Evolutionary conservation across 2,888 invertebrate species (phyloP).

Genomic region (Rhabditoides inermis): DNA sequence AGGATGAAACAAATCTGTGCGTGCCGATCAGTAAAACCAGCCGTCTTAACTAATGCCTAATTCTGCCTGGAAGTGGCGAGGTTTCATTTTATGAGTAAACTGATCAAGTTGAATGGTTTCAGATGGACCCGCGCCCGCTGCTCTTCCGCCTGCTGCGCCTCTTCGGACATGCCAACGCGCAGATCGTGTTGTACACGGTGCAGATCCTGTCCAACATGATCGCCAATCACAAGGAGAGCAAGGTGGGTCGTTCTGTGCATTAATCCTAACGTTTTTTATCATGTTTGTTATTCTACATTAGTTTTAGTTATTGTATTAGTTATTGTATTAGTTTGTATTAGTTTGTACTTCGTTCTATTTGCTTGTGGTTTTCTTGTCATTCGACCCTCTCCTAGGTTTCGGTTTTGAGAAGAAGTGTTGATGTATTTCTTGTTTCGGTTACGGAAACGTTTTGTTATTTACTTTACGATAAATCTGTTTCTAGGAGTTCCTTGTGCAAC

Average conservation of each 20-base stretch:
- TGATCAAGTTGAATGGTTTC: not conserved
- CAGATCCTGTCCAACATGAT: constrained; percentile 40
- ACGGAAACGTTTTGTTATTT: not conserved
- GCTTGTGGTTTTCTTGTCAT: too few species aligned
- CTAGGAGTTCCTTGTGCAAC: constrained; percentile 27
- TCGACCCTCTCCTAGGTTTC: too few species aligned
- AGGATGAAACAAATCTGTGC: not conserved
- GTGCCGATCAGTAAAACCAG: too few species aligned
- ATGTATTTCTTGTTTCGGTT: too few species aligned
- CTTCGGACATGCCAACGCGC: constrained; percentile 18
- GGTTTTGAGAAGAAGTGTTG: too few species aligned
- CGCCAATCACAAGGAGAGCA: constrained; percentile 37
- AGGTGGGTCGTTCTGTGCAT: constrained; percentile 14
- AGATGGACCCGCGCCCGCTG: not conserved
- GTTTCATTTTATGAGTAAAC: too few species aligned
- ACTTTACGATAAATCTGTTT: not conserved
- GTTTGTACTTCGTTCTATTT: too few species aligned
- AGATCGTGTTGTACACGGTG: constrained; percentile 19
- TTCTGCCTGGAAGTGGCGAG: not conserved
- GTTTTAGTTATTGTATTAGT: too few species aligned
- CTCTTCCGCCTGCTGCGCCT: constrained; percentile 16
- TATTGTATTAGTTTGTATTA: too few species aligned
- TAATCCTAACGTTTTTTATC: too few species aligned
- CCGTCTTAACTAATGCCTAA: too few species aligned
- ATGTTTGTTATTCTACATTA: too few species aligned